phyloP scores from a whole-genome alignment of 2,888 invertebrate genomes.

The Timema podura region DNA sequence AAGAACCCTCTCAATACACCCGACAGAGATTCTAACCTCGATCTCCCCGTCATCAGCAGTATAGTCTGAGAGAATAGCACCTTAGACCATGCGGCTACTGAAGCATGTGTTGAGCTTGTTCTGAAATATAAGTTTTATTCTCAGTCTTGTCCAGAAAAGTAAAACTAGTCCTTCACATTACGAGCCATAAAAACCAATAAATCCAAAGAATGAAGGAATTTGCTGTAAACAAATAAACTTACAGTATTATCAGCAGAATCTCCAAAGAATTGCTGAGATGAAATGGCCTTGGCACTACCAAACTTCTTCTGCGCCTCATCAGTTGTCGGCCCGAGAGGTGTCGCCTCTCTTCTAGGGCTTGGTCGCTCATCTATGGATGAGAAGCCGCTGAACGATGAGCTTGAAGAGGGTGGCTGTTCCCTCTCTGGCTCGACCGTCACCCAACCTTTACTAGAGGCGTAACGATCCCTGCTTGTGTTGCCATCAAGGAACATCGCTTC shows the following conservation, averaged over 20 bases:
- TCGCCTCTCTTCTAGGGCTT: slow-evolving; percentile 21
- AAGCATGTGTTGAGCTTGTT: no score
- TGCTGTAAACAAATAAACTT: slow-evolving; percentile 6
- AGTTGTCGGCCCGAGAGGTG: slow-evolving; percentile 39
- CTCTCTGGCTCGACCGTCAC: slow-evolving; percentile 26
- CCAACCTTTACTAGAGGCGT: slow-evolving; percentile 22
- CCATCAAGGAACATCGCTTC: slow-evolving; percentile 29
- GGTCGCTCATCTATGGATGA: slow-evolving; percentile 16
- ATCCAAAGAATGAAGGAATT: no score
- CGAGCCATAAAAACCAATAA: no score
- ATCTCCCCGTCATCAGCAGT: no score
- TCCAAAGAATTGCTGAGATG: slow-evolving; percentile 94
- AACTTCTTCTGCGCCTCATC: slow-evolving; percentile 93
- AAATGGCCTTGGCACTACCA: slow-evolving; percentile 95
- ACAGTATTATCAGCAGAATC: slow-evolving; percentile 50
- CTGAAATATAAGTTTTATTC: no score
- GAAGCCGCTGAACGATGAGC: not conserved
- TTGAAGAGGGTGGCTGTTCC: slow-evolving; percentile 21
- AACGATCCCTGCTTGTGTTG: slow-evolving; percentile 27
- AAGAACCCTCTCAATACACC: no score
- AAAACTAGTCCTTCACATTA: no score
- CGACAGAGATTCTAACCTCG: no score
- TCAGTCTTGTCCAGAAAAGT: no score
- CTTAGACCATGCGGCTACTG: no score
- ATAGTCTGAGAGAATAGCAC: no score